These are phyloP conservation scores for Virgularia gustaviana DNA, from an alignment of 92 coral and sea anemone species.

Conservation along the genomic window DNA sequence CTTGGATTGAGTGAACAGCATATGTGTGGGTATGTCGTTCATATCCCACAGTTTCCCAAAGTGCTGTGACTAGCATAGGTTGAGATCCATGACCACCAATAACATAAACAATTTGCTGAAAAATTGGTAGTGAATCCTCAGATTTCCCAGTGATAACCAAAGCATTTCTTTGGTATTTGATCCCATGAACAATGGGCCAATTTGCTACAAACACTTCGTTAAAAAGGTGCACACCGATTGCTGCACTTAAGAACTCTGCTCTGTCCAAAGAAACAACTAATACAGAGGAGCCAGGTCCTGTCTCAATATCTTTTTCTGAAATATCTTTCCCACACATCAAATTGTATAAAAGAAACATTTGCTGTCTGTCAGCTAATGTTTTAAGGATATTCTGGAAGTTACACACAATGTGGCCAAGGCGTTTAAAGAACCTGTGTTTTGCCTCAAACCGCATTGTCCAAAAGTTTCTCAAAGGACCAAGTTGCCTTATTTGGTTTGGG, in stretches of 20 bases:
- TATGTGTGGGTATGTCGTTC: background rate
- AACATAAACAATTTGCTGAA: background rate
- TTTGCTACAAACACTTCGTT: slow-evolving; percentile 7
- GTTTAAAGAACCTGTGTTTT: slow-evolving; percentile 12
- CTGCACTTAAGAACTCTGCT: background rate
- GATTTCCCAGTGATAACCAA: background rate
- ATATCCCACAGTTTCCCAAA: background rate
- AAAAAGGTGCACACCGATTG: slow-evolving; percentile 2
- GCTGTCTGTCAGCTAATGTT: slow-evolving; percentile 1
- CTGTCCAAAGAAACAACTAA: background rate
- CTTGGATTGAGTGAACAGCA: background rate
- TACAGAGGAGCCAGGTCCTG: background rate
- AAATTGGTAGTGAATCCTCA: background rate
- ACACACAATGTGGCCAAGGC: slow-evolving; percentile 8
- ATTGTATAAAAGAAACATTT: slow-evolving; percentile 11
- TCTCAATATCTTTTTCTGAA: background rate
- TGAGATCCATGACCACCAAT: background rate
- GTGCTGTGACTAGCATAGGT: background rate
- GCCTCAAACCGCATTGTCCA: too few species aligned
- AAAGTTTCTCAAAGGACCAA: too few species aligned
- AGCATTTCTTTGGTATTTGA: background rate
- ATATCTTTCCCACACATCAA: slow-evolving; percentile 7
- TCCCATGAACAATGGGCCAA: background rate
- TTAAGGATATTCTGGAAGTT: slow-evolving; percentile 4
- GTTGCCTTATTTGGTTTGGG: too few species aligned